These are phyloP conservation scores for Isoperla grammatica DNA, from an alignment of 2,888 invertebrate genomes.

Conservation along the genomic window DNA sequence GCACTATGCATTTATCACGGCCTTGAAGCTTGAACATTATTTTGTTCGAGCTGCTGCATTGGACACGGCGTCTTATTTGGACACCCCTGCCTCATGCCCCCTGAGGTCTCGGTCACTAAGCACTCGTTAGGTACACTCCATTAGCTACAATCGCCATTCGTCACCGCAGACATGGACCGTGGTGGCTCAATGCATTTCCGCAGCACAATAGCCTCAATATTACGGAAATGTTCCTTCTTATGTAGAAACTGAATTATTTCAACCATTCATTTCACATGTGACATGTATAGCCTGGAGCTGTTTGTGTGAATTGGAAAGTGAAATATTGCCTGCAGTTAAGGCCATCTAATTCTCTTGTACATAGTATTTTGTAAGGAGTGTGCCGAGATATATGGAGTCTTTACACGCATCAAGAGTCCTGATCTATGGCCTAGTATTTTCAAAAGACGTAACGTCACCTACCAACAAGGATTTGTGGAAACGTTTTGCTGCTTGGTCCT, in stretches of 20 bases:
- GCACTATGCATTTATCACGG: too few relatives aligned
- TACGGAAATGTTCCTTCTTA: constrained; percentile 12
- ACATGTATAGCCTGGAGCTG: neutral
- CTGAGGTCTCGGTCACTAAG: neutral
- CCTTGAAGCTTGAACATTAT: too few relatives aligned
- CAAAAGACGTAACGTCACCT: constrained; percentile 7
- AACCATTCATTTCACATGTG: constrained; percentile 2
- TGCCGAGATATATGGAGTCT: constrained; percentile 20
- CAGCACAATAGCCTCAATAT: constrained; percentile 1
- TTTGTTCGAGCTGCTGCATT: too few relatives aligned
- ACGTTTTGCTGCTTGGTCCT: constrained; percentile 1
- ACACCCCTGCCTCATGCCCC: neutral
- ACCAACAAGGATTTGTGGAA: constrained; percentile 11
- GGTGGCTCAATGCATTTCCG: constrained; percentile 7
- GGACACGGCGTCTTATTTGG: too few relatives aligned
- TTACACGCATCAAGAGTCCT: constrained; percentile 19
- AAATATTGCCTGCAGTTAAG: constrained; percentile 18
- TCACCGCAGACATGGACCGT: constrained; percentile 3
- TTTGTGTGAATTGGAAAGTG: constrained; percentile 16
- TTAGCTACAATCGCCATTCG: constrained; percentile 8
- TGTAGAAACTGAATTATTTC: neutral
- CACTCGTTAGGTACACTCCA: constrained; percentile 10
- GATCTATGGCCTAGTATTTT: constrained; percentile 13
- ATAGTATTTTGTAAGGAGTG: constrained; percentile 21
- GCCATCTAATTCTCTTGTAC: constrained; percentile 18